A percentile compares a stretch with the other conserved stretches of the same genome.
Evolutionary conservation across 2,113 vertebrate species (phyloP).

Genomic region (Zosterops pallidus): DNA sequence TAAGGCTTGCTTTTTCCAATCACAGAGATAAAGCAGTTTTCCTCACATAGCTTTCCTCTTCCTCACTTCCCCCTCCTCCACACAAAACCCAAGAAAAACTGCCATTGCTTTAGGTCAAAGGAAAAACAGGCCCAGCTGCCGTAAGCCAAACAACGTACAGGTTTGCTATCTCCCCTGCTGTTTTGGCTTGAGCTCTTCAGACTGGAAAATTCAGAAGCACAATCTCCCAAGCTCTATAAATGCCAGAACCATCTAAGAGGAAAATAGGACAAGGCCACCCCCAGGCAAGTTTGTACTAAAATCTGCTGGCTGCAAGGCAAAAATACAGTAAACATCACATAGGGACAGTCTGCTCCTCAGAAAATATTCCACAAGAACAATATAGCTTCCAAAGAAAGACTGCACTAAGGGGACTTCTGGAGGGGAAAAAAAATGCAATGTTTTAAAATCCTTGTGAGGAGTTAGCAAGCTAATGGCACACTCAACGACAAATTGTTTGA

Average conservation of each 20-base stretch:
- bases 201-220: conserved; percentile 70
- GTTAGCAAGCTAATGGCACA: conserved; percentile 41
- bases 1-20: background rate
- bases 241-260: conserved; percentile 69
- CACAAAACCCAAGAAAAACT: conserved; percentile 46
- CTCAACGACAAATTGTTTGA: conserved; percentile 36
- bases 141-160: conserved; percentile 62
- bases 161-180: conserved; percentile 67
- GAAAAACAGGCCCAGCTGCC: conserved; percentile 67
- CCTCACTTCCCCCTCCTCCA: background rate
- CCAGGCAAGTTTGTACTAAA: conserved; percentile 67
- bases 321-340: conserved; percentile 54
- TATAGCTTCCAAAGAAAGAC: conserved; percentile 24
- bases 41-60: background rate
- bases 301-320: conserved; percentile 63
- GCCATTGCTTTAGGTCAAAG: conserved; percentile 67
- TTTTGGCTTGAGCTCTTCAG: conserved; percentile 63
- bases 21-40: background rate
- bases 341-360: conserved; percentile 60
- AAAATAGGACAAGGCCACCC: conserved; percentile 71
- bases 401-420: background rate
- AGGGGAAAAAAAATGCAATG: background rate
- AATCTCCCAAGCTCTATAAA: conserved; percentile 65
- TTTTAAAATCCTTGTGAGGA: conserved; percentile 36
- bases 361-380: conserved; percentile 61